Evolutionary conservation across 2,888 invertebrate genomes (phyloP), one percentile per base, ranked within the genome.

Genomic region (Escarpia spicata): DNA sequence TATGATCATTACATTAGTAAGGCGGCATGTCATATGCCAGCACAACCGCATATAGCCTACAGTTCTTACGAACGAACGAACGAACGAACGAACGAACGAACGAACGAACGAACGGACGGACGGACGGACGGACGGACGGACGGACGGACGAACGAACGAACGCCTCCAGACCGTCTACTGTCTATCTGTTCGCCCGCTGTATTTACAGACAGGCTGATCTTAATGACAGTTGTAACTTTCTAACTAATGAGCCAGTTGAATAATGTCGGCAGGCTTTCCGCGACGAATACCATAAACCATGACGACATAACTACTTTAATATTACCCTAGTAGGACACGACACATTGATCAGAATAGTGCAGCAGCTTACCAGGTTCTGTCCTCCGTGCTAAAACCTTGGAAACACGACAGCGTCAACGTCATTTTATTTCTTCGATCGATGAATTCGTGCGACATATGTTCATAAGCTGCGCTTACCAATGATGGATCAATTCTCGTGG

Each of bases 381-480:
- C 52, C 52, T 9, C 52, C 52, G 52, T 52, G 75, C 75, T 75
- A n/a, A n/a, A 26, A 75, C n/a, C 0, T 75, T 26, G n/a, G 75
- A 75, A 19, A 75, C 75, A 75, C 75, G 75, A 26, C 75, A 15
- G 75, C 75, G 26, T 75, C 75, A 26, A 75, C 75, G 75, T 15
- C 19, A 75, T 75, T 75, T 75, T 75, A 75, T 75, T 75, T 75
- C 75, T 75, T 75, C 75, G 75, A 75, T 75, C 75, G 26, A 75
- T 75, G 75, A 75, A 75, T 75, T 75, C 75, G 75, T 75, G 75
- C 75, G 75, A 75, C 75, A 75, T 75, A 75, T 75, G 75, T 75
- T 75, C 75, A 75, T 75, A 75, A 75, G 75, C 75, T 6, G 75
- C 75, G 75, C 75, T 75, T 75, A 75, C 75, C 75, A 26, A 75